Evolutionary conservation across 2,113 vertebrate genomes (phyloP).

Genomic region (Xenotilapia flavipinnis): DNA sequence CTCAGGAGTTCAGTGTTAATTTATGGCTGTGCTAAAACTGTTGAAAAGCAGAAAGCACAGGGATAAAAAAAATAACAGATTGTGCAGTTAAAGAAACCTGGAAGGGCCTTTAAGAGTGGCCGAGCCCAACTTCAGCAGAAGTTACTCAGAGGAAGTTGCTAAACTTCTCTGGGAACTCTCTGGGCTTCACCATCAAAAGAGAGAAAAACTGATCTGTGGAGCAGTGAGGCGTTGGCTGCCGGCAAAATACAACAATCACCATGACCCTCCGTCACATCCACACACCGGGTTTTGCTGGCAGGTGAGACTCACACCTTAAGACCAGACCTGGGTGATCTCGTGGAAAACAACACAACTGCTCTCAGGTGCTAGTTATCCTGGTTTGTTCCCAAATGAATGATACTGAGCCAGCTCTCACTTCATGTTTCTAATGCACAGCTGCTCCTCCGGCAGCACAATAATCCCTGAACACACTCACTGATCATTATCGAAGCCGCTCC

Average conservation of each 20-base stretch:
- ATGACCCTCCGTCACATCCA: background rate
- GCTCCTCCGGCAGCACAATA: background rate
- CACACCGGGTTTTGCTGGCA: background rate
- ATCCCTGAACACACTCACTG: background rate
- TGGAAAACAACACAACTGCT: background rate
- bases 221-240: background rate
- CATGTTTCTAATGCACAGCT: background rate
- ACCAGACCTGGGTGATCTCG: background rate
- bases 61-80: conserved; percentile 8
- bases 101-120: background rate
- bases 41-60: background rate
- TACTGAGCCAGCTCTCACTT: background rate
- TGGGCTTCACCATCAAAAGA: background rate
- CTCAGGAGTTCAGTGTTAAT: background rate
- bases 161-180: background rate
- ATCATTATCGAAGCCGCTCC: background rate
- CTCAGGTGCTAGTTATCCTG: background rate
- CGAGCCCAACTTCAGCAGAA: background rate
- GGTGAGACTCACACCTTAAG: background rate
- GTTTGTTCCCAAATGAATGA: background rate
- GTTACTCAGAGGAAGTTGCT: background rate
- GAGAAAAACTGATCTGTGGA: background rate
- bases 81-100: conserved; percentile 15
- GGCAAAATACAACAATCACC: background rate
- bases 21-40: conserved; percentile 21